Evolutionary conservation across 1,140 invertebrate genomes (phyloP).

Genomic region (Lordiphosa mommai): DNA sequence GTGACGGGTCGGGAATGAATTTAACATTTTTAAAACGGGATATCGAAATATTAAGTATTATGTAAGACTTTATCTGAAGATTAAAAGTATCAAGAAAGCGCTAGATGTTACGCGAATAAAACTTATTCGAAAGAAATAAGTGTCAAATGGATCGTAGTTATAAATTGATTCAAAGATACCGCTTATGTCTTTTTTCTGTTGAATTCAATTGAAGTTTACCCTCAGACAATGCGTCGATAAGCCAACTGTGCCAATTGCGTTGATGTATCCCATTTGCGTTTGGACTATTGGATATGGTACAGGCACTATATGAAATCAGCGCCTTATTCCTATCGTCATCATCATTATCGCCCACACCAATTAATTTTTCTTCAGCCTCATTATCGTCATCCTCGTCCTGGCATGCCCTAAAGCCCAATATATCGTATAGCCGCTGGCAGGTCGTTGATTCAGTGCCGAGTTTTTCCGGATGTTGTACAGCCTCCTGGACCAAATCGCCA

Average conservation of each 20-base stretch:
- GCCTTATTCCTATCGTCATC: not conserved
- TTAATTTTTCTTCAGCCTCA: not conserved
- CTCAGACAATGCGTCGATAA: slow-evolving; percentile 20
- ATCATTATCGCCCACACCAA: not conserved
- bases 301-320: not conserved
- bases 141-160: no score
- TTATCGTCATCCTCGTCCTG: slow-evolving; percentile 4
- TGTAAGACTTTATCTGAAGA: no score
- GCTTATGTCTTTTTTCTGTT: no score
- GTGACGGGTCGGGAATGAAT: no score
- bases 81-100: no score
- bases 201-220: slow-evolving; percentile 19
- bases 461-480: slow-evolving; percentile 19
- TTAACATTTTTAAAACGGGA: no score
- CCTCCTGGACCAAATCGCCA: slow-evolving; percentile 49
- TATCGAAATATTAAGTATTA: no score
- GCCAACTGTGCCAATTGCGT: slow-evolving; percentile 40
- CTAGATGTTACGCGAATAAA: no score
- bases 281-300: slow-evolving; percentile 2
- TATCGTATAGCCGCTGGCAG: slow-evolving; percentile 49
- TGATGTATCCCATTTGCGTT: not conserved
- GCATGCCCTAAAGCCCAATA: slow-evolving; percentile 34
- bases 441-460: slow-evolving; percentile 11
- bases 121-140: no score
- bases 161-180: no score